Evolutionary conservation across 2,113 vertebrate species (phyloP).

Genomic region (Harpagus bidentatus): DNA sequence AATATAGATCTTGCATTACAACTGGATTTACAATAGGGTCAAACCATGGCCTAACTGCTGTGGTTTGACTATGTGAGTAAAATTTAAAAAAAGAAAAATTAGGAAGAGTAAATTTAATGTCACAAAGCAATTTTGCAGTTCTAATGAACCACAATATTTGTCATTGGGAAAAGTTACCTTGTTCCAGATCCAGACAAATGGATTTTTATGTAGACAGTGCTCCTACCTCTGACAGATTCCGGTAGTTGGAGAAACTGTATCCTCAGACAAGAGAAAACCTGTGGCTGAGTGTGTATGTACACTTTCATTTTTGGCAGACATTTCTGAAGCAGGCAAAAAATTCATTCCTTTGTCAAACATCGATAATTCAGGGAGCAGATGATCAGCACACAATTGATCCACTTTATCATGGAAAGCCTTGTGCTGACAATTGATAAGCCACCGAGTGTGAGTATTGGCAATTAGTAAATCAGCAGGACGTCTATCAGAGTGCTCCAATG

Average conservation of each 20-base stretch:
- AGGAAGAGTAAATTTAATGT: not conserved
- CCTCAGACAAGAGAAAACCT: not conserved
- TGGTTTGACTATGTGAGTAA: not conserved
- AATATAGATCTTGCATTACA: not conserved
- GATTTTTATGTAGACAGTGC: not conserved
- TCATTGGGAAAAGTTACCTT: not conserved
- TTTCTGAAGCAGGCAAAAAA: not conserved
- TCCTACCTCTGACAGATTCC: not conserved
- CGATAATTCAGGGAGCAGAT: not conserved
- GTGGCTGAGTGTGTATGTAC: not conserved
- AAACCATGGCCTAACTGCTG: not conserved
- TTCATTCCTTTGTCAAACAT: not conserved
- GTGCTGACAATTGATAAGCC: not conserved
- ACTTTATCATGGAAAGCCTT: not conserved
- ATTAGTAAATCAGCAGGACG: not conserved
- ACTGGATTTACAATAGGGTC: not conserved
- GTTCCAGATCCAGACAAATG: not conserved
- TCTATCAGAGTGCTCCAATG: not conserved
- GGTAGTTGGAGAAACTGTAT: not conserved
- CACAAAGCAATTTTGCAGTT: not conserved
- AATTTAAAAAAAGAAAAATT: not conserved
- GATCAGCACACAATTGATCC: not conserved
- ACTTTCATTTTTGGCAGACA: not conserved
- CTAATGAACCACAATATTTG: not conserved
- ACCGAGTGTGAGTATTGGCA: not conserved